Percentiles rank a stretch among this genome's conserved stretches.
phyloP scores from a whole-genome alignment of 2,888 invertebrate genomes.

The Cryptus armator region DNA sequence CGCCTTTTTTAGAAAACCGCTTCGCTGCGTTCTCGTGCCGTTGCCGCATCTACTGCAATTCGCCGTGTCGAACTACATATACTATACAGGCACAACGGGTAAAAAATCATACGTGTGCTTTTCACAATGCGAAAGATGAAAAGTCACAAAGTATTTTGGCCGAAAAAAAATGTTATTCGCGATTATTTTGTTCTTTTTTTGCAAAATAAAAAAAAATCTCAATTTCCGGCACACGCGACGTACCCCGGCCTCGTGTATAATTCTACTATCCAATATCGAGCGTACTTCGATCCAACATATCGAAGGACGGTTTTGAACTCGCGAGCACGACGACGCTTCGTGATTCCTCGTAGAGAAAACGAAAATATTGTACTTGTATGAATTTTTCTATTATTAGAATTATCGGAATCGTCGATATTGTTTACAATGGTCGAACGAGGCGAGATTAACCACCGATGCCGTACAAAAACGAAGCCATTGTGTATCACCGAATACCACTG shows the following conservation, averaged over 20 bases:
- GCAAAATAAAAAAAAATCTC: too few relatives aligned
- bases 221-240: too few relatives aligned
- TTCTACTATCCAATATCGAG: background rate
- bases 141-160: background rate
- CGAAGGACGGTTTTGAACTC: too few relatives aligned
- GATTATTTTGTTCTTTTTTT: too few relatives aligned
- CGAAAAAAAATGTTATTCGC: background rate
- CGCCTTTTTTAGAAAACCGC: conserved; percentile 57
- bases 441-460: background rate
- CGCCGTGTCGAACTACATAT: background rate
- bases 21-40: background rate
- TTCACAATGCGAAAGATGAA: background rate
- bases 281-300: background rate
- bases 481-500: background rate
- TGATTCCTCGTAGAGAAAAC: background rate
- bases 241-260: too few relatives aligned
- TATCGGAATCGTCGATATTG: conserved; percentile 57
- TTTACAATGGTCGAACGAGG: conserved; percentile 20
- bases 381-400: conserved; percentile 52
- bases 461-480: conserved; percentile 19
- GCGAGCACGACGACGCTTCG: background rate
- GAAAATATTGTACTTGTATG: background rate
- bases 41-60: conserved; percentile 5
- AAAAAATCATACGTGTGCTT: background rate
- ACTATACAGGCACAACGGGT: too few relatives aligned